phyloP scores from a whole-genome alignment of 2,113 vertebrate genomes.

The Rhinogobius similis region DNA sequence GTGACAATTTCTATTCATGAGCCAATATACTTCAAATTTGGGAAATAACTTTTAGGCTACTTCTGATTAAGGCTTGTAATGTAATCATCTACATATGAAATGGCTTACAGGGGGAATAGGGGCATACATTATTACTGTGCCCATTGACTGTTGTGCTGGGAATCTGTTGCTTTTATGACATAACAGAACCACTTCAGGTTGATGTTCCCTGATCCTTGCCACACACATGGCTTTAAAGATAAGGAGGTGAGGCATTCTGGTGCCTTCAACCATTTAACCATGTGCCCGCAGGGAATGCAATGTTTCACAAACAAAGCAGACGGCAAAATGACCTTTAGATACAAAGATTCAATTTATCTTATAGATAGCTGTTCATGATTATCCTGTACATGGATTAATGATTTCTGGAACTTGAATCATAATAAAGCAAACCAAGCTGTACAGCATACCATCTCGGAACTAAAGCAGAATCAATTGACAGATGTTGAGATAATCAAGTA shows the following conservation, averaged over 20 bases:
- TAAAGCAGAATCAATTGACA: not conserved
- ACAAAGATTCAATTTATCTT: not conserved
- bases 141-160: constrained; percentile 24
- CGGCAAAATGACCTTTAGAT: constrained; percentile 38
- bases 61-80: no score
- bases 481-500: no score
- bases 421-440: no score
- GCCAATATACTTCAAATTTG: not conserved
- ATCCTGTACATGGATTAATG: no score
- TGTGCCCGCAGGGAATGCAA: not conserved
- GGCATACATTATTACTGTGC: no score
- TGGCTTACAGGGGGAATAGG: no score
- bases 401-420: no score
- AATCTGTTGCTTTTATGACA: constrained; percentile 33
- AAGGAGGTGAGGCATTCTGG: constrained; percentile 17
- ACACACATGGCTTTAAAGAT: constrained; percentile 1
- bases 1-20: not conserved
- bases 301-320: constrained; percentile 46
- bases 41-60: not conserved
- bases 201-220: constrained; percentile 4
- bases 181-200: constrained; percentile 50
- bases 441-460: no score
- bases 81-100: no score
- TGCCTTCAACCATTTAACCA: constrained; percentile 20
- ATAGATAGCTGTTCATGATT: not conserved